phyloP scores from a whole-genome alignment of 2,888 invertebrate species.

The Drosophila macrothrix region DNA sequence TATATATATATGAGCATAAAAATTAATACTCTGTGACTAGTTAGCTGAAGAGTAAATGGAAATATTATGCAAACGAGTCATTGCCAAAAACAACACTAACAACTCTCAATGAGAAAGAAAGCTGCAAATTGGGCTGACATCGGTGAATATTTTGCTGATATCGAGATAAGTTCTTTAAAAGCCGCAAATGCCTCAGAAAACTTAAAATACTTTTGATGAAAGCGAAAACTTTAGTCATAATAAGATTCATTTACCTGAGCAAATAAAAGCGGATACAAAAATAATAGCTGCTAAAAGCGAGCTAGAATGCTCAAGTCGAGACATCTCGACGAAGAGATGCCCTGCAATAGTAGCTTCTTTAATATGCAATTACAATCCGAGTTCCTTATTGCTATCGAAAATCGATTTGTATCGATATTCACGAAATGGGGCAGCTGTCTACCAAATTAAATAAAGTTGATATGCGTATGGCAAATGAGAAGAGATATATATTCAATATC shows the following conservation, averaged over 20 bases:
- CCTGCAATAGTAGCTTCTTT: not conserved
- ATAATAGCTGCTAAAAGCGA: not conserved
- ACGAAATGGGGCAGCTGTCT: too few relatives aligned
- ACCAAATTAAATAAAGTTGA: not conserved
- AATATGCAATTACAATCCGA: not conserved
- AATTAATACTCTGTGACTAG: not conserved
- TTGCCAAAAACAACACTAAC: not conserved
- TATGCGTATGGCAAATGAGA: not conserved
- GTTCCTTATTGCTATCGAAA: not conserved
- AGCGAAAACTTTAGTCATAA: not conserved
- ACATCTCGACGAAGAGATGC: not conserved
- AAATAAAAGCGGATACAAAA: not conserved
- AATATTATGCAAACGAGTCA: not conserved
- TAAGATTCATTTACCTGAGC: not conserved
- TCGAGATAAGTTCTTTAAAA: not conserved
- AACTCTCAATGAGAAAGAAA: constrained; percentile 4
- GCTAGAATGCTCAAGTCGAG: not conserved
- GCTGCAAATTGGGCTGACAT: not conserved
- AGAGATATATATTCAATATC: not conserved
- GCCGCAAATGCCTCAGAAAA: constrained; percentile 8
- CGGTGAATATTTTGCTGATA: constrained; percentile 6
- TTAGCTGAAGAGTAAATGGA: not conserved
- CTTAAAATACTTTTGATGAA: not conserved
- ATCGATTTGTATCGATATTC: too few relatives aligned
- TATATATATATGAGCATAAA: not conserved